Evolutionary conservation across 92 coral and sea anemone genomes (phyloP).

Genomic region (Parazoanthus atlanticus): DNA sequence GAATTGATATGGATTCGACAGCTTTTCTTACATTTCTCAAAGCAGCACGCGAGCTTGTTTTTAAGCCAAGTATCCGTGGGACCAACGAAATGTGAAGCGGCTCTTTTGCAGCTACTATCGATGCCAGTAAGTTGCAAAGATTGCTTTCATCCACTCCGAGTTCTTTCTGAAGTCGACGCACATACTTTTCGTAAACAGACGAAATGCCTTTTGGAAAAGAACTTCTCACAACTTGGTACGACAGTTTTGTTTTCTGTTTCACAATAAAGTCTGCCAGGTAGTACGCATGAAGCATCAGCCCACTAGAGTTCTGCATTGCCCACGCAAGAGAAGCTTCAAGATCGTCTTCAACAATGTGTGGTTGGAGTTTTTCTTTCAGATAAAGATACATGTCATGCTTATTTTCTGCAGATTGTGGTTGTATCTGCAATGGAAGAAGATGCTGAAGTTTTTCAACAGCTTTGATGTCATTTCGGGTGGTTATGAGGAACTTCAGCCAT

Average conservation of each 20-base stretch:
- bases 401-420: slow-evolving; percentile 43
- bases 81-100: slow-evolving; percentile 37
- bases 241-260: background rate
- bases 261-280: slow-evolving; percentile 24
- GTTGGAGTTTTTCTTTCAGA: slow-evolving; percentile 31
- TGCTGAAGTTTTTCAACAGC: slow-evolving; percentile 27
- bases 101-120: slow-evolving; percentile 21
- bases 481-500: slow-evolving; percentile 61
- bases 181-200: slow-evolving; percentile 42
- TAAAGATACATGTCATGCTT: slow-evolving; percentile 50
- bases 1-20: slow-evolving; percentile 22
- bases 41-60: background rate
- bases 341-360: slow-evolving; percentile 17
- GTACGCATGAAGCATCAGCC: slow-evolving; percentile 71
- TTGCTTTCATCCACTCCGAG: slow-evolving; percentile 1
- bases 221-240: no score
- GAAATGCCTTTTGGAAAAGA: slow-evolving; percentile 42
- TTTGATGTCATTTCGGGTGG: slow-evolving; percentile 56
- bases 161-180: slow-evolving; percentile 33
- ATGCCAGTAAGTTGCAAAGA: slow-evolving; percentile 2
- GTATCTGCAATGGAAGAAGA: slow-evolving; percentile 53
- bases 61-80: slow-evolving; percentile 5
- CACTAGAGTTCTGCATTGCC: slow-evolving; percentile 51
- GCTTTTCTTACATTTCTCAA: slow-evolving; percentile 2
- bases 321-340: slow-evolving; percentile 25